phyloP scores from a whole-genome alignment of 2,888 invertebrate genomes.

The Phorcus lineatus region DNA sequence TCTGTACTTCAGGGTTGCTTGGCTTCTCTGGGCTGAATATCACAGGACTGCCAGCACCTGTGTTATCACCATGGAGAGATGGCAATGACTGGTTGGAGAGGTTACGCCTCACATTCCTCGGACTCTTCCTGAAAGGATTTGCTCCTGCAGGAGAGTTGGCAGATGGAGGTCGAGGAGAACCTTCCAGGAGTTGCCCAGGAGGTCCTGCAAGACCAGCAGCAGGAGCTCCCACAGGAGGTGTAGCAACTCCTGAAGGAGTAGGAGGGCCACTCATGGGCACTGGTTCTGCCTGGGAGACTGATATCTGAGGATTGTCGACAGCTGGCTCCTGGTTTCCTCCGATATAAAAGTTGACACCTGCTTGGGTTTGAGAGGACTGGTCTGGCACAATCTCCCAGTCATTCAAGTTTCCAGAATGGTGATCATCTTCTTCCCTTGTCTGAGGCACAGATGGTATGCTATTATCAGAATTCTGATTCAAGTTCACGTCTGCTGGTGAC shows the following conservation, averaged over 20 bases:
- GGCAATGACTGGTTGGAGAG: neutral
- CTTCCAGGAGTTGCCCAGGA: neutral
- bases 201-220: neutral
- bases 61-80: neutral
- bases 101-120: neutral
- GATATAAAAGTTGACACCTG: neutral
- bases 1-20: neutral
- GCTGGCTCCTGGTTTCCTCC: neutral
- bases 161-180: neutral
- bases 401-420: constrained; percentile 43
- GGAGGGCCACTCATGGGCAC: no score
- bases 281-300: no score
- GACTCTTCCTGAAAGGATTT: neutral
- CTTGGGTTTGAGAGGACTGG: neutral
- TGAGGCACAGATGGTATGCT: neutral
- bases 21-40: constrained; percentile 21
- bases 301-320: neutral
- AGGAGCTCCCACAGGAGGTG: neutral
- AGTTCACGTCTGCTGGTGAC: neutral
- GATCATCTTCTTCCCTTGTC: constrained; percentile 28
- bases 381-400: constrained; percentile 64
- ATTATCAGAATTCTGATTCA: neutral
- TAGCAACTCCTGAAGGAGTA: no score
- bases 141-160: neutral
- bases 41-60: neutral